These are phyloP conservation scores for Cervus canadensis DNA, from an alignment of 2,113 vertebrate genomes.

Conservation along the genomic window DNA sequence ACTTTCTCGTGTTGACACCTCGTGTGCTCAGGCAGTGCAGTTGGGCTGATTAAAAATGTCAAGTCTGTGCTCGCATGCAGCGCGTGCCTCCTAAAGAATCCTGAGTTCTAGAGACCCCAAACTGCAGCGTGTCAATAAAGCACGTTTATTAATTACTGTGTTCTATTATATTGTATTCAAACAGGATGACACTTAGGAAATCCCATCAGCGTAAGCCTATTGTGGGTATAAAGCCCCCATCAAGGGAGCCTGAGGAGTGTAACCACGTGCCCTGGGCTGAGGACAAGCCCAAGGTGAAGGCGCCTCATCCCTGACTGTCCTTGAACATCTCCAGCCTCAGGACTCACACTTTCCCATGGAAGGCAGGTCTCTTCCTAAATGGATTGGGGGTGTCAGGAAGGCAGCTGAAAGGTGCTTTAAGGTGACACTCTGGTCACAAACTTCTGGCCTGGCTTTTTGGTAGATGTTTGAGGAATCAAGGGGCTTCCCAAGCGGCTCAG, in stretches of 20 bases:
- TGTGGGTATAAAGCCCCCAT: not conserved
- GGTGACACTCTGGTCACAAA: rapidly evolving
- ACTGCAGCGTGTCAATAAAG: not conserved
- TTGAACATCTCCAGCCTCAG: not conserved
- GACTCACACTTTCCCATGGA: not conserved
- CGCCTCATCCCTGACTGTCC: rapidly evolving
- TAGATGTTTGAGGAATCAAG: not conserved
- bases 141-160: not conserved
- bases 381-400: not conserved
- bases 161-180: not conserved
- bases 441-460: not conserved
- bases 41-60: constrained; percentile 46
- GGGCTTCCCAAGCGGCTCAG: not conserved
- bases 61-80: not conserved
- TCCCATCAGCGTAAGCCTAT: not conserved
- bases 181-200: not conserved
- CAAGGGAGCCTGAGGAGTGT: not conserved
- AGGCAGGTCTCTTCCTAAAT: not conserved
- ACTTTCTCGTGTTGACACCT: constrained; percentile 14
- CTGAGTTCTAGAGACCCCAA: not conserved
- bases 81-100: not conserved
- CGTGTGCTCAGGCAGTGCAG: not conserved
- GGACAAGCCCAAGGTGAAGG: not conserved
- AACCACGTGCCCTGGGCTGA: rapidly evolving
- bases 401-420: not conserved